Evolutionary conservation across 2,113 vertebrate species (phyloP).

Genomic region (Mobula birostris): DNA sequence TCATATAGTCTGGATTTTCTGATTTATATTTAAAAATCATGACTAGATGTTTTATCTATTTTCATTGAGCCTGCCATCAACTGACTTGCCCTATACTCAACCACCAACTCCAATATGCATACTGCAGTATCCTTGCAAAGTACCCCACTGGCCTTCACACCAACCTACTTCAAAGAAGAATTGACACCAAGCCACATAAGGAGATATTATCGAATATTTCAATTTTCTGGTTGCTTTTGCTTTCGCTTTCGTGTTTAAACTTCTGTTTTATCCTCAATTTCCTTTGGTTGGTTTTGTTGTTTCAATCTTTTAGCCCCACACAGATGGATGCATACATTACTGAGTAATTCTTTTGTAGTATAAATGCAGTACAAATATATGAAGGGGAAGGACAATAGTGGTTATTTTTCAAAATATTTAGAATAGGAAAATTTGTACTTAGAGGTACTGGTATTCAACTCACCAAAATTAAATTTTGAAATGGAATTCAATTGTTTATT

Average conservation of each 20-base stretch:
- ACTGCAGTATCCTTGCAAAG: too few species aligned
- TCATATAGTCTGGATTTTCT: not conserved
- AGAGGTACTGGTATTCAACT: not conserved
- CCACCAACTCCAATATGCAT: too few species aligned
- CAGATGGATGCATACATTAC: not conserved
- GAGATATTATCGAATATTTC: too few species aligned
- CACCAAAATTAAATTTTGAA: not conserved
- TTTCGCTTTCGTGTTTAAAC: too few species aligned
- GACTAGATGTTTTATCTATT: not conserved
- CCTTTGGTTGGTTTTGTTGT: not conserved
- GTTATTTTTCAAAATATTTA: not conserved
- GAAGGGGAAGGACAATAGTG: not conserved
- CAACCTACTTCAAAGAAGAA: too few species aligned
- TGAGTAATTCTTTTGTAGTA: not conserved
- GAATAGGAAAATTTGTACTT: not conserved
- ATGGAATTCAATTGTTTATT: not conserved
- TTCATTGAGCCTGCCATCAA: not conserved
- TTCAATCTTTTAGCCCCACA: not conserved
- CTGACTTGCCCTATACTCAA: not conserved
- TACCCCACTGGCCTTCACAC: too few species aligned
- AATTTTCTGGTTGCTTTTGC: too few species aligned
- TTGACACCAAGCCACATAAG: too few species aligned
- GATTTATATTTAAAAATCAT: not conserved
- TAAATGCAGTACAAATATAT: not conserved
- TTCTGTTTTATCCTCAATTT: too few species aligned